These are phyloP conservation scores for Manis javanica DNA, from an alignment of 2,797 vertebrate genomes.

Conservation along the genomic window DNA sequence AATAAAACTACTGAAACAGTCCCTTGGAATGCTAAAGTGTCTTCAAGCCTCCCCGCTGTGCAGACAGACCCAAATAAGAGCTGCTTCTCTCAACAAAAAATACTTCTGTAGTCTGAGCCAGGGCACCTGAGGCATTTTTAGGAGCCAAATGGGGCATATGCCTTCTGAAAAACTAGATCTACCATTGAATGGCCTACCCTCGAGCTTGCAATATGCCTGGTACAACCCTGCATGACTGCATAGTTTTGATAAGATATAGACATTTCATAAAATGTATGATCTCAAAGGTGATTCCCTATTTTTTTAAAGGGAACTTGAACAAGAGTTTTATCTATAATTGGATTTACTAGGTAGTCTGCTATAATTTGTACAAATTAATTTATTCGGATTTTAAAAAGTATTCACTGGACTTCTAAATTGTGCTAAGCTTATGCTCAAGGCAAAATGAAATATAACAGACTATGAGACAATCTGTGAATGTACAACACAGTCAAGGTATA, in stretches of 20 bases:
- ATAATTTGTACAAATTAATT: slow-evolving; percentile 31
- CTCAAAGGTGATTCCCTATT: not conserved
- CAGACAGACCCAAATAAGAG: slow-evolving; percentile 75
- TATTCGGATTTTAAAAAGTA: slow-evolving; percentile 11
- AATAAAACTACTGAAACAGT: slow-evolving; percentile 4
- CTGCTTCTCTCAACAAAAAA: slow-evolving; percentile 75
- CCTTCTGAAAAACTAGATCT: slow-evolving; percentile 69
- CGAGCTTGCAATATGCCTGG: slow-evolving; percentile 61
- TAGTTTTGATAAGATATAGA: not conserved
- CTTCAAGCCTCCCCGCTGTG: slow-evolving; percentile 72
- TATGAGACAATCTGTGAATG: not conserved
- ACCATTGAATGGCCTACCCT: slow-evolving; percentile 59
- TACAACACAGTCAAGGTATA: not conserved
- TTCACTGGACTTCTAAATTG: not conserved
- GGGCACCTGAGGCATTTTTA: slow-evolving; percentile 59
- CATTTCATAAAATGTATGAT: not conserved
- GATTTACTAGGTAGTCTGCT: not conserved
- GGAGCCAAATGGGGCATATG: slow-evolving; percentile 76
- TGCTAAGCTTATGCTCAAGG: not conserved
- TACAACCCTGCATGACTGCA: not conserved
- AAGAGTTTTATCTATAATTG: not conserved
- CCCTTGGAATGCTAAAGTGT: slow-evolving; percentile 77
- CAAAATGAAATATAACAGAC: not conserved
- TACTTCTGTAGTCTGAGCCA: slow-evolving; percentile 80
- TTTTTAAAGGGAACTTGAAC: not conserved